These are phyloP conservation scores for Megaleporinus macrocephalus DNA, from an alignment of 2,113 vertebrate genomes.

Conservation along the genomic window DNA sequence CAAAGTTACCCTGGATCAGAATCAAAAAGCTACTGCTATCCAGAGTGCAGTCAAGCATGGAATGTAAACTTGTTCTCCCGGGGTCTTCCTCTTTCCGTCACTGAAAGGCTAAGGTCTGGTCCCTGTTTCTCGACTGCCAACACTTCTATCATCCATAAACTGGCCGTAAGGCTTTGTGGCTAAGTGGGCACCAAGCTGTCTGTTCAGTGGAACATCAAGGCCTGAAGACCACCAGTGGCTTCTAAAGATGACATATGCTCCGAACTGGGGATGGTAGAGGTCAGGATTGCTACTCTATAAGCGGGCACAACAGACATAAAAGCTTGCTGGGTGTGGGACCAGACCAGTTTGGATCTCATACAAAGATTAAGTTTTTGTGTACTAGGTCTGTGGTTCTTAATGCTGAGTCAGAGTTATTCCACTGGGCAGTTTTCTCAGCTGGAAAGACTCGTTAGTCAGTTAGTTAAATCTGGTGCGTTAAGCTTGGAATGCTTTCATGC, in stretches of 20 bases:
- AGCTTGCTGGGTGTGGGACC: neutral
- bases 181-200: conserved; percentile 36
- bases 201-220: conserved; percentile 43
- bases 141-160: conserved; percentile 23
- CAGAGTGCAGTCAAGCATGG: conserved; percentile 12
- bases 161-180: conserved; percentile 21
- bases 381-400: neutral
- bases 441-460: no score
- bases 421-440: no score
- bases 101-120: conserved; percentile 27
- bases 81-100: neutral
- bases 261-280: conserved; percentile 11
- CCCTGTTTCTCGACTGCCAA: conserved; percentile 38
- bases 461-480: no score
- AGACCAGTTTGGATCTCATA: conserved; percentile 18
- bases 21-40: neutral
- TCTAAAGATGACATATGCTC: conserved; percentile 37
- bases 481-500: no score
- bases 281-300: conserved; percentile 1
- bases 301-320: conserved; percentile 9
- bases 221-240: conserved; percentile 41
- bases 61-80: conserved; percentile 33
- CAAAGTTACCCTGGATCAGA: conserved; percentile 1
- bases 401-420: neutral
- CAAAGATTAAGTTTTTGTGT: conserved; percentile 7